phyloP scores from a whole-genome alignment of 2,888 invertebrate species.

The Abrostola triplasia region DNA sequence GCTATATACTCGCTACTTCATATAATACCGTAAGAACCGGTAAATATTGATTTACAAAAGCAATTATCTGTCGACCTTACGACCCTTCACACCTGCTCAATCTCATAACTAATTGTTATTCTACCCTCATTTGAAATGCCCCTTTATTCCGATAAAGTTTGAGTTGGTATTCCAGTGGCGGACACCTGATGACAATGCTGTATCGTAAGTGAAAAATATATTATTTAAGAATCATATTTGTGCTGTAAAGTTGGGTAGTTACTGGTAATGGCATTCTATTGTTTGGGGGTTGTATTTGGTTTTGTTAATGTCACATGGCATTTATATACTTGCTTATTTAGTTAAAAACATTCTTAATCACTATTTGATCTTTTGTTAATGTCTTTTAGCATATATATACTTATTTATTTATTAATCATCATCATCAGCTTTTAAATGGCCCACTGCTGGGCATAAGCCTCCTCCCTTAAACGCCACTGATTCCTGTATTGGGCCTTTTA shows the following conservation, averaged over 20 bases:
- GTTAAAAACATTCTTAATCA: no score
- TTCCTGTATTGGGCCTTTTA: no score
- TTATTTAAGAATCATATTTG: constrained; percentile 27
- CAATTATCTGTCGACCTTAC: constrained; percentile 38
- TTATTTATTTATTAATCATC: no score
- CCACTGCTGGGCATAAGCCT: no score
- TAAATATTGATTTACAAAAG: constrained; percentile 49
- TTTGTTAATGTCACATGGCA: not conserved
- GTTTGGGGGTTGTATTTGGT: not conserved
- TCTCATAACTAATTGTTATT: constrained; percentile 35
- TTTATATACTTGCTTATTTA: no score
- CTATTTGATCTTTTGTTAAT: no score
- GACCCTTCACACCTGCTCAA: constrained; percentile 29
- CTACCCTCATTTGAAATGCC: not conserved
- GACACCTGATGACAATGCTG: constrained; percentile 19
- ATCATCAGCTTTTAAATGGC: no score
- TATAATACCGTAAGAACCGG: not conserved
- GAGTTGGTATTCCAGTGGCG: constrained; percentile 1
- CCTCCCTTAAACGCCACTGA: no score
- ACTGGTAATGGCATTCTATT: constrained; percentile 9
- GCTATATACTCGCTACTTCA: not conserved
- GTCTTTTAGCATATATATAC: no score
- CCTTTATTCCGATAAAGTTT: not conserved
- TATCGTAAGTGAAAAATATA: constrained; percentile 13
- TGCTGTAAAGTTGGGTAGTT: constrained; percentile 18